phyloP scores from a whole-genome alignment of 2,797 vertebrate genomes.

The Sebastiscus albofasciatus region DNA sequence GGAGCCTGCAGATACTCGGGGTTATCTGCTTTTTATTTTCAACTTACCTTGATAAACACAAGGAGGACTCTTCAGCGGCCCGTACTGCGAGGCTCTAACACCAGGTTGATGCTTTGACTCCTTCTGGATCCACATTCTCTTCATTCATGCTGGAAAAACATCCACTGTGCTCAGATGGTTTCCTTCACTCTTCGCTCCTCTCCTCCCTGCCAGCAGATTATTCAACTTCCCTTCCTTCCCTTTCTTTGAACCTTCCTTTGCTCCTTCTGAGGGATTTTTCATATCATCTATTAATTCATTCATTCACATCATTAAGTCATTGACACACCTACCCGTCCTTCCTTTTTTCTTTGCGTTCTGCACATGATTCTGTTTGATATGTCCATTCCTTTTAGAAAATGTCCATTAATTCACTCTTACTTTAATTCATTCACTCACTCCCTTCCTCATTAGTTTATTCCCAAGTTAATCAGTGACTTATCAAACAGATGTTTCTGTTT shows the following conservation, averaged over 20 bases:
- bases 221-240: neutral
- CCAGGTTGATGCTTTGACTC: neutral
- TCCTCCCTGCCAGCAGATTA: neutral
- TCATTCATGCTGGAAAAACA: neutral
- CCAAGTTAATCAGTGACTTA: neutral
- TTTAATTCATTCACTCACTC: neutral
- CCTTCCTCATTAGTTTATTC: neutral
- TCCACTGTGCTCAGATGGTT: neutral
- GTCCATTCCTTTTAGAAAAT: neutral
- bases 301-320: neutral
- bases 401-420: neutral
- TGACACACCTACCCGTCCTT: neutral
- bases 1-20: conserved; percentile 22
- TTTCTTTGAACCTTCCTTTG: neutral
- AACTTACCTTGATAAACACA: conserved; percentile 49
- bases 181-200: neutral
- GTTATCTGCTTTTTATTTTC: conserved; percentile 49
- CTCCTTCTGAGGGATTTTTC: neutral
- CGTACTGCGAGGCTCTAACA: neutral
- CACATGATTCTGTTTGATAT: neutral
- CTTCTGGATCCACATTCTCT: neutral
- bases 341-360: neutral
- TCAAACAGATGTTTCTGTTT: neutral
- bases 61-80: neutral
- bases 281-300: neutral